Percentiles rank a stretch among this genome's conserved stretches.
Conservation (phyloP, 2,797 vertebrate genomes). For the Odontamblyopus lacepedii region DNA sequence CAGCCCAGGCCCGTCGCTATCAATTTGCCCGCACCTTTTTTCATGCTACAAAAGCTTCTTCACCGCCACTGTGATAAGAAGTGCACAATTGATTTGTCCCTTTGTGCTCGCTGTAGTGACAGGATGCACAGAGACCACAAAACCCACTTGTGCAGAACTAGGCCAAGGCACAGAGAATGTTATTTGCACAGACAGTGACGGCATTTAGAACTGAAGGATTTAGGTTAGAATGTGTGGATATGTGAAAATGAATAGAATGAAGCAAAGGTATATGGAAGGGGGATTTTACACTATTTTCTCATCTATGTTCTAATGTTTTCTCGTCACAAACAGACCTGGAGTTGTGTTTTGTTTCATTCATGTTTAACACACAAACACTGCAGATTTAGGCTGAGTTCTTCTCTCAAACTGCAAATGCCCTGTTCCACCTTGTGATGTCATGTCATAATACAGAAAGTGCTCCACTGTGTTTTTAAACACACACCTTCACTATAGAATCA, state of each 20-base stretch:
- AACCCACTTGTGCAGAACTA: conserved; percentile 47
- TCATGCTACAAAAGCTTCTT: not conserved
- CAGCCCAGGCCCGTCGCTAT: not conserved
- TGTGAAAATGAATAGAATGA: not conserved
- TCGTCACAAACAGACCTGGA: too few species aligned
- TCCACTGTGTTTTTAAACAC: too few species aligned
- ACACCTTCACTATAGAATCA: too few species aligned
- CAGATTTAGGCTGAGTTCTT: too few species aligned
- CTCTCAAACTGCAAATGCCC: too few species aligned
- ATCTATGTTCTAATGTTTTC: too few species aligned
- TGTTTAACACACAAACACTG: too few species aligned
- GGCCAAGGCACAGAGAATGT: conserved; percentile 41
- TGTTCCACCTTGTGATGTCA: too few species aligned
- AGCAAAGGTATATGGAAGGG: not conserved
- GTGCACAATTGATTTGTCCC: conserved; percentile 5
- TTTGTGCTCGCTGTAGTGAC: conserved; percentile 19
- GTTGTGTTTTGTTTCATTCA: too few species aligned
- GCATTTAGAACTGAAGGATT: not conserved
- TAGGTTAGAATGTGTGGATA: not conserved
- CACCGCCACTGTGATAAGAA: not conserved
- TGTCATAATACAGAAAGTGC: too few species aligned
- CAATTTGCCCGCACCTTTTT: not conserved
- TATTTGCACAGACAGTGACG: conserved; percentile 31
- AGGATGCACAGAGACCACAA: conserved; percentile 23
- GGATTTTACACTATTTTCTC: not conserved